Conservation (phyloP, 2,888 invertebrate genomes). For the Atrina japonica region DNA sequence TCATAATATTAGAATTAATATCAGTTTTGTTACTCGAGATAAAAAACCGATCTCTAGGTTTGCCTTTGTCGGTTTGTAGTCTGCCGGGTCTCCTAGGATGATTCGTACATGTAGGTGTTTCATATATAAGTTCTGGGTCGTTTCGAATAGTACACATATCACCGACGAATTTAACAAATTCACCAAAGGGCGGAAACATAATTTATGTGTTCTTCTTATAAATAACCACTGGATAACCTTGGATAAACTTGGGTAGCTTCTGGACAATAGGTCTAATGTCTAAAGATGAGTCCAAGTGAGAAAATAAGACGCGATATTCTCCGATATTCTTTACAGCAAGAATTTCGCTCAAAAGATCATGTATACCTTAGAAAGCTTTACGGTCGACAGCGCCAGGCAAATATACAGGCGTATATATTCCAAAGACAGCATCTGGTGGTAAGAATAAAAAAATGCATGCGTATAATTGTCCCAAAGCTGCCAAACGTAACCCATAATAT, state of each 20-base stretch:
- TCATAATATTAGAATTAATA: not conserved
- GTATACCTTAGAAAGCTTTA: conserved; percentile 19
- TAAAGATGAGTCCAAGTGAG: conserved; percentile 23
- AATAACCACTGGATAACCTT: no score
- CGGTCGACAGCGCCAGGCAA: not conserved
- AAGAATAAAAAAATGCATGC: no score
- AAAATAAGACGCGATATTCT: conserved; percentile 9
- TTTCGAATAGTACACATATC: conserved; percentile 28
- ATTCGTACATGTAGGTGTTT: not conserved
- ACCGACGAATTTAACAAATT: conserved; percentile 6
- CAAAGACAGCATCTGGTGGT: no score
- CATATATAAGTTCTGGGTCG: conserved; percentile 16
- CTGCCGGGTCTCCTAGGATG: not conserved
- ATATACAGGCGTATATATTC: not conserved
- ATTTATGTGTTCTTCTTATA: no score
- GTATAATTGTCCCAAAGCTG: no score
- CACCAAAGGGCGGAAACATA: conserved; percentile 20
- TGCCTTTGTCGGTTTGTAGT: no score
- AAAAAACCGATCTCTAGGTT: not conserved
- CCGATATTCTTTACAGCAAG: no score
- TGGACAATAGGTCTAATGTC: conserved; percentile 12
- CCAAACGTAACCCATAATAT: no score
- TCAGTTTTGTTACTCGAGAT: conserved; percentile 14
- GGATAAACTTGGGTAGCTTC: conserved; percentile 17
- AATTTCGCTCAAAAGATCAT: conserved; percentile 20